A percentile compares a stretch with the other conserved stretches of the same genome.
Conservation (phyloP, 2,113 vertebrate genomes). For the Planiliza haematocheilus region DNA sequence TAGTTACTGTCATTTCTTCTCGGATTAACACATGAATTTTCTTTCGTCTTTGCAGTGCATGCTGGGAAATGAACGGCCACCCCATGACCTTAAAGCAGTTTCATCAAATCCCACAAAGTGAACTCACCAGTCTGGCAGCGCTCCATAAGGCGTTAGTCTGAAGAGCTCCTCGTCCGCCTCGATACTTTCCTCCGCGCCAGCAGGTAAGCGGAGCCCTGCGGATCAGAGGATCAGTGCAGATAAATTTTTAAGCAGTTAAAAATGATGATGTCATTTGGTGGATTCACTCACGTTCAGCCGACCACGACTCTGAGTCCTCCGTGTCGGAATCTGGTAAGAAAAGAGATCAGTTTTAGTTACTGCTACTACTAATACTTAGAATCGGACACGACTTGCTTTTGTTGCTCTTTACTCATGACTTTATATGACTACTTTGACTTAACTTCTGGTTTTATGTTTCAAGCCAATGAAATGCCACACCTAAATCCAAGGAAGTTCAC, state of each 20-base stretch:
- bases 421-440: too few species aligned
- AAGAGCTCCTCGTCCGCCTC: slow-evolving; percentile 73
- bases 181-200: slow-evolving; percentile 45
- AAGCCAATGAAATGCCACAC: too few species aligned
- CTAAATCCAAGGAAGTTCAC: too few species aligned
- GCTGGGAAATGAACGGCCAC: neutral
- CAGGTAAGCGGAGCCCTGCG: slow-evolving; percentile 58
- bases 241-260: slow-evolving; percentile 3
- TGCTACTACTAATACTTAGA: too few species aligned
- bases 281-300: slow-evolving; percentile 71
- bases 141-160: slow-evolving; percentile 79
- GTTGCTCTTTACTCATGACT: too few species aligned
- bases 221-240: slow-evolving; percentile 25
- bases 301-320: slow-evolving; percentile 64
- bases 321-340: slow-evolving; percentile 64
- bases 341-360: slow-evolving; percentile 9
- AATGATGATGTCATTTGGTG: slow-evolving; percentile 10
- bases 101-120: neutral
- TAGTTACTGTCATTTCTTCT: neutral
- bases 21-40: neutral
- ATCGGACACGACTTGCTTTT: too few species aligned
- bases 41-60: neutral
- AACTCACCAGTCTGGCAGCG: slow-evolving; percentile 85
- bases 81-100: neutral
- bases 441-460: too few species aligned